Evolutionary conservation across 2,113 vertebrate species (phyloP).

Genomic region (Ursus arctos): DNA sequence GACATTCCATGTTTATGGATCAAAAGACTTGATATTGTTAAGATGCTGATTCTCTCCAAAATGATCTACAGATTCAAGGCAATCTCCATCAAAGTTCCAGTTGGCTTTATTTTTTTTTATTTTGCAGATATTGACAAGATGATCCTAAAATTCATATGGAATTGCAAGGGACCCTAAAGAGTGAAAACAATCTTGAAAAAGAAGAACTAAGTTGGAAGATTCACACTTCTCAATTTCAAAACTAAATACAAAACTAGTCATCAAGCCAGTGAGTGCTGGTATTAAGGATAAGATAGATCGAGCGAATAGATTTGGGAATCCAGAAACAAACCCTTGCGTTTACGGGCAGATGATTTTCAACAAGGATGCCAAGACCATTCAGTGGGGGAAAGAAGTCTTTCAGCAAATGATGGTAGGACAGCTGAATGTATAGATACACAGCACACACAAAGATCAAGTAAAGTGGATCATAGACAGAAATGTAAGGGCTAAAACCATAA

Average conservation of each 20-base stretch:
- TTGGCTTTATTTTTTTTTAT: neutral
- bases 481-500: neutral
- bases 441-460: neutral
- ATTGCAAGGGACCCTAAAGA: neutral
- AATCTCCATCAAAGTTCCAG: neutral
- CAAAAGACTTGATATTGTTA: neutral
- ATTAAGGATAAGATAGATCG: neutral
- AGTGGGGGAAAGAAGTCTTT: neutral
- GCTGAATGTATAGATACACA: neutral
- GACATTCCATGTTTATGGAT: neutral
- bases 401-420: neutral
- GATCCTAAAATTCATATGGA: neutral
- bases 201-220: neutral
- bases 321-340: neutral
- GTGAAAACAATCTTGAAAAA: neutral
- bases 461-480: neutral
- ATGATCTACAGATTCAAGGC: neutral
- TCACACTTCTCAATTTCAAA: neutral
- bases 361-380: neutral
- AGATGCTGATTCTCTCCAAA: neutral
- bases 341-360: neutral
- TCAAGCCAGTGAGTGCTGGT: neutral
- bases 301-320: neutral
- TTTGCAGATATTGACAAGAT: neutral
- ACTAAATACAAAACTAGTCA: neutral